A percentile compares a stretch with the other conserved stretches of the same genome.
These are phyloP conservation scores for Branchinecta lynchi DNA, from an alignment of 1,140 invertebrate species.

Conservation along the genomic window DNA sequence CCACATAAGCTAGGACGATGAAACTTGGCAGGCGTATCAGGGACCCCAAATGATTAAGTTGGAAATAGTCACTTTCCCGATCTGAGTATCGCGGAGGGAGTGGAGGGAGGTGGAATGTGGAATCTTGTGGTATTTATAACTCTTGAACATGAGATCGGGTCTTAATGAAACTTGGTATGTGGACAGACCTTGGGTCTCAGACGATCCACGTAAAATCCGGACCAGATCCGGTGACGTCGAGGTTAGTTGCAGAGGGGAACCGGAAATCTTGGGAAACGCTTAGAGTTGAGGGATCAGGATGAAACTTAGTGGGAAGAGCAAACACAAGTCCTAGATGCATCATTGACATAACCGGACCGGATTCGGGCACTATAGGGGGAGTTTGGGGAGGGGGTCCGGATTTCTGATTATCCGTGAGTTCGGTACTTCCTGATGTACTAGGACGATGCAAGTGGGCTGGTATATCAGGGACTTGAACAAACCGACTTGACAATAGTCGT, in stretches of 20 bases:
- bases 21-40: not conserved
- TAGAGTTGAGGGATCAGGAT: conserved; percentile 8
- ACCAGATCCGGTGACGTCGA: no score
- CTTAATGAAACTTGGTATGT: not conserved
- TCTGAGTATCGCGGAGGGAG: not conserved
- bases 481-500: no score
- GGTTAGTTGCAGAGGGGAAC: no score
- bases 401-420: no score
- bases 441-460: no score
- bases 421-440: no score
- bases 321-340: not conserved
- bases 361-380: not conserved
- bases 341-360: conserved; percentile 5
- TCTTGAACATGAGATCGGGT: not conserved
- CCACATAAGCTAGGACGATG: no score
- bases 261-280: no score
- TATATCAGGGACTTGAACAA: no score
- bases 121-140: not conserved
- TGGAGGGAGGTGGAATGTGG: not conserved
- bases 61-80: not conserved
- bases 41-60: not conserved
- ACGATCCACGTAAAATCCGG: no score
- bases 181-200: not conserved
- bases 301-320: not conserved
- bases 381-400: conserved; percentile 1